Conservation (phyloP, 1,140 invertebrate genomes). For the Drosophila truncata region DNA sequence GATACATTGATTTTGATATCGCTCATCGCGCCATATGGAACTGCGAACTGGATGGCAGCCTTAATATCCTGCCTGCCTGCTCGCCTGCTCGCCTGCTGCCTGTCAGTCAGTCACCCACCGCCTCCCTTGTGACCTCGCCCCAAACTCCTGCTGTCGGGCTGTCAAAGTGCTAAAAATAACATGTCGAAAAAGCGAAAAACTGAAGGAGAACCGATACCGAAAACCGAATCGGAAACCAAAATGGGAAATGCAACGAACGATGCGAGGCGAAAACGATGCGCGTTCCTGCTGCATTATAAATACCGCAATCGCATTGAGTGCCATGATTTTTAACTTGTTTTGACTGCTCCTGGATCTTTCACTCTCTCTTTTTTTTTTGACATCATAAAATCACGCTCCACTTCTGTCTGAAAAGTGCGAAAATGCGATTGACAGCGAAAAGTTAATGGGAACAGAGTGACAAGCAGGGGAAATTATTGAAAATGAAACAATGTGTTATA, state of each 20-base stretch:
- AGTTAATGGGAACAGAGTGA: constrained; percentile 9
- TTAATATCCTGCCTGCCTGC: constrained; percentile 79
- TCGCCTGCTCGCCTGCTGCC: constrained; percentile 21
- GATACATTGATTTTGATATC: constrained; percentile 59
- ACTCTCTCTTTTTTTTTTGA: constrained; percentile 1
- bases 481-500: neutral
- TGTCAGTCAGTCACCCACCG: constrained; percentile 30
- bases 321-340: constrained; percentile 68
- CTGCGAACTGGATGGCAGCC: constrained; percentile 42
- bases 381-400: constrained; percentile 42
- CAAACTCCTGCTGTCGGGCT: constrained; percentile 63
- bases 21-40: constrained; percentile 24
- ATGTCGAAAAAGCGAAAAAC: constrained; percentile 58
- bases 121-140: constrained; percentile 37
- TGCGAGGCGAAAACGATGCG: constrained; percentile 42
- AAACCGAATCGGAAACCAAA: constrained; percentile 27
- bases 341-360: constrained; percentile 13
- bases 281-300: constrained; percentile 76
- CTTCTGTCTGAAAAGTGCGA: constrained; percentile 24
- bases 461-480: constrained; percentile 1
- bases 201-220: constrained; percentile 30
- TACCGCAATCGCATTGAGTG: constrained; percentile 75
- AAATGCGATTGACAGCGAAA: constrained; percentile 13
- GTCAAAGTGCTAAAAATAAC: constrained; percentile 70
- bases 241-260: constrained; percentile 31